These are phyloP conservation scores for Anolis carolinensis DNA, from an alignment of 2,113 vertebrate species.

Conservation along the genomic window DNA sequence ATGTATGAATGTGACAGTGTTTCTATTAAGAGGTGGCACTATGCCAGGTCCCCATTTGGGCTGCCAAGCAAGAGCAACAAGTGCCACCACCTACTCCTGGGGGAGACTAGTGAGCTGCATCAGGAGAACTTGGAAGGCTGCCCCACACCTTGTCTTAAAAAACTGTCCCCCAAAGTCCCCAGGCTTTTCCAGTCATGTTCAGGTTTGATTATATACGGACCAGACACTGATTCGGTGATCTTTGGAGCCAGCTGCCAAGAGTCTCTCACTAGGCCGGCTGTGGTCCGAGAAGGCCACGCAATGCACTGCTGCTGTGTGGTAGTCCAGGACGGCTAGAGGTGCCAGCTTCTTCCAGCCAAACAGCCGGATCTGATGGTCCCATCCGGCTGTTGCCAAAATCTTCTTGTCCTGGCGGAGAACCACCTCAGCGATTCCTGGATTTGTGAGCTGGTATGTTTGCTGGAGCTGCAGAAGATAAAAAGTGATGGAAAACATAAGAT, in stretches of 20 bases:
- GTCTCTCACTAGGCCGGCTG: slow-evolving; percentile 67
- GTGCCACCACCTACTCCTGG: too few relatives aligned
- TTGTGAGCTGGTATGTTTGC: slow-evolving; percentile 80
- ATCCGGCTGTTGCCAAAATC: slow-evolving; percentile 88
- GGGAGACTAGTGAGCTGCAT: too few relatives aligned
- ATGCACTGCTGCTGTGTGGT: slow-evolving; percentile 84
- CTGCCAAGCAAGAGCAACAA: too few relatives aligned
- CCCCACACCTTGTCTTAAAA: too few relatives aligned
- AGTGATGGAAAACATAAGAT: background rate
- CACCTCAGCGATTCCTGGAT: slow-evolving; percentile 88
- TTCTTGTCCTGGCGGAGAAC: slow-evolving; percentile 84
- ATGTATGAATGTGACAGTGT: too few relatives aligned
- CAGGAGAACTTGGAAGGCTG: too few relatives aligned
- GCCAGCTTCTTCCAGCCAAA: slow-evolving; percentile 91
- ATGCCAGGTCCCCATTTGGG: too few relatives aligned
- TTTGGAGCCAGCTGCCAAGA: slow-evolving; percentile 90
- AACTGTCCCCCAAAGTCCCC: too few relatives aligned
- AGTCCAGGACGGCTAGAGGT: slow-evolving; percentile 88
- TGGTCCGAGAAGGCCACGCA: slow-evolving; percentile 88
- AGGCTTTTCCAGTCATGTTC: slow-evolving; percentile 5
- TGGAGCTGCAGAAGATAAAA: slow-evolving; percentile 75
- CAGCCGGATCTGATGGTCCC: slow-evolving; percentile 90
- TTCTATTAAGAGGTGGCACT: too few relatives aligned
- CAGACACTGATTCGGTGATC: slow-evolving; percentile 93
- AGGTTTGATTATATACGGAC: slow-evolving; percentile 83